A percentile compares a stretch with the other conserved stretches of the same genome.
Conservation (phyloP, 2,888 invertebrate genomes). For the Netelia virgata region DNA sequence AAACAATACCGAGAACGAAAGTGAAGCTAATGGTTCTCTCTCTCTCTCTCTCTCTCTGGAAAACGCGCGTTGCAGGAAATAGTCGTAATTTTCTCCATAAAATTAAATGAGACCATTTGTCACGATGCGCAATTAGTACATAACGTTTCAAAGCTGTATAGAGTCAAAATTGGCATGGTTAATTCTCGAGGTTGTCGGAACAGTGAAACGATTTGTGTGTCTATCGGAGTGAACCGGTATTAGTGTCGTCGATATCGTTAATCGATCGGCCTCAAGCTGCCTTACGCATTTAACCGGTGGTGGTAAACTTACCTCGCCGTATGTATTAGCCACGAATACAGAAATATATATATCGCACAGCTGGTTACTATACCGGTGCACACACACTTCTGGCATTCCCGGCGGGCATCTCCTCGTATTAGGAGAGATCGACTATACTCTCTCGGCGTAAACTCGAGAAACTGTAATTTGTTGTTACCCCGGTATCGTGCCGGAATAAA, state of each 20-base stretch:
- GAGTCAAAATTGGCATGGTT: background rate
- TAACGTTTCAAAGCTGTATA: background rate
- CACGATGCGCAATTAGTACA: background rate
- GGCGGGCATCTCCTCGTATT: conserved; percentile 79
- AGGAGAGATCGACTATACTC: conserved; percentile 82
- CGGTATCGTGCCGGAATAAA: conserved; percentile 82
- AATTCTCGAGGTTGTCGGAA: background rate
- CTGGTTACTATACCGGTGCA: conserved; percentile 51
- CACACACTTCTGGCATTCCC: conserved; percentile 78
- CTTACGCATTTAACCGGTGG: conserved; percentile 6
- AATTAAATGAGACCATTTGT: conserved; percentile 8
- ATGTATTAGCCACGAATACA: conserved; percentile 21
- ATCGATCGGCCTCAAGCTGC: conserved; percentile 24
- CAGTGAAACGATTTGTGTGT: conserved; percentile 27
- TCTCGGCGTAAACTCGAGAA: conserved; percentile 58
- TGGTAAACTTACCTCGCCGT: conserved; percentile 15
- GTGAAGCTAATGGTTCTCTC: too few species aligned
- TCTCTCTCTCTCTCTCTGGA: too few species aligned
- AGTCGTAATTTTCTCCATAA: background rate
- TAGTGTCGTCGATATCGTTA: conserved; percentile 52
- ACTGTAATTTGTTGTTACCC: conserved; percentile 83
- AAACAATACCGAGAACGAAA: too few species aligned
- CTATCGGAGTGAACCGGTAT: conserved; percentile 20
- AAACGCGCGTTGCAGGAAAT: background rate
- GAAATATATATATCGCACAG: conserved; percentile 40